Evolutionary conservation across 2,797 vertebrate species (phyloP), one percentile per base, ranked within the genome.

Genomic region (Lagodon rhomboides): DNA sequence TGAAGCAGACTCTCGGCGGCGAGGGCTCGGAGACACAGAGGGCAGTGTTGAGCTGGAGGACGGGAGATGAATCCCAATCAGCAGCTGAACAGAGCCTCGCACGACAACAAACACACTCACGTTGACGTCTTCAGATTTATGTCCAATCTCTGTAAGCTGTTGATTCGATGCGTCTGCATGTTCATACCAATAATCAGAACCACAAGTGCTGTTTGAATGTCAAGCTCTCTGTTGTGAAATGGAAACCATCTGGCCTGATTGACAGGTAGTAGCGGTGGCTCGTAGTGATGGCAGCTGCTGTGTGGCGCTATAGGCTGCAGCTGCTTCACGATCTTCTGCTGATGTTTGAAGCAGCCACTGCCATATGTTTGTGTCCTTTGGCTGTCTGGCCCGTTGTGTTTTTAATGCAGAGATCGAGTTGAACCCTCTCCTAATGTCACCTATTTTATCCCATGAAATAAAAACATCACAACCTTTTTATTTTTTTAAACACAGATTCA

Each of bases 31-130:
- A 92, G 87, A 93, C 86, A 93, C 87, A 95, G 94, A 94, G 94
- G 93, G 95, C 93, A 93, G 92, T 93, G 92, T 94, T 92, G 94
- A 95, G 93, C 92, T 84, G 82, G 75, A 77, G 77, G 79, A 92
- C 66, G 46, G 75, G 68, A 61, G 74, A 78, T 87, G 94, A 94
- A 94, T 94, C 76, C 72, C 73, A 94, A 92, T 90, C 79, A 92
- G 91, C 90, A 91, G 89, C 86, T 89, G 87, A 92, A 61, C 71
- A 85, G 77, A 77, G 65, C 12, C 73, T 72, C 51, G 66, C 81
- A 77, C 54, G 62, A 43, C 46, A 43, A 50, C 58, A 60, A 30
- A 67, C 77, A 82, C 64, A 58, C 65, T 25, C 34, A 56, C 53
- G 67, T 46, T 23, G 27, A 61, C 13, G 1, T 78, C 71, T 71